Base-by-base conservation (phyloP, 2,113 vertebrate genomes). In the Semnornis frantzii region DNA sequence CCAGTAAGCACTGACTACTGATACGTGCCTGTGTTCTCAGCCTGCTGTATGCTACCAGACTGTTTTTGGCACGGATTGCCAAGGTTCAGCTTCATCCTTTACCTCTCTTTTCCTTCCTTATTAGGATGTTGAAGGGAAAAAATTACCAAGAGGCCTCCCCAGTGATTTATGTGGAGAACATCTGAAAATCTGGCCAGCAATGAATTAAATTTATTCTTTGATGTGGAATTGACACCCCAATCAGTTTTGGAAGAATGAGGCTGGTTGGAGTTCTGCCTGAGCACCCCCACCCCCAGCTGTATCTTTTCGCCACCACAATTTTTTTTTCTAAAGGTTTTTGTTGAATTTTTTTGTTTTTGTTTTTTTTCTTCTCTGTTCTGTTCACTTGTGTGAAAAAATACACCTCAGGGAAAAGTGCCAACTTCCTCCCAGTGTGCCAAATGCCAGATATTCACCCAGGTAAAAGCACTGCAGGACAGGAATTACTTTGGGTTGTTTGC, bases 281-380 rank as follows among this genome's bases (percentile, higher is more conserved):
- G 54, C 2, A 0, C 8, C 3, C 5, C 1, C 3, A 31, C 42
- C 15, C 4, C 1, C 3, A 17, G 37, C 64, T 75, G 33, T 10
- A 23, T 46, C 60, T 48, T 66, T 77, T 9, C 7, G 9, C 8
- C 4, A 1, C 46, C 1, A 27, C 28, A 15, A 13, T 3, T 6
- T 52, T 33, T 69, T 62, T 62, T 66, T 46, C 16, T 58, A 37
- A 57, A 19, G 15, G 1, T 5, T 20, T 1, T 5, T n/a, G n/a
- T n/a, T n/a, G n/a, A n/a, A n/a, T n/a, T n/a, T 15, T 27, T 46
- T 37, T 37, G 37, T 37, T 37, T 37, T 37, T 37, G 37, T 64
- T 66, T 5, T 16, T 21, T 39, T 31, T 60, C 59, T n/a, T 3
- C 58, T 27, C 10, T 82, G 39, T 71, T 86, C 13, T 23, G 65